Evolutionary conservation across 2,797 vertebrate genomes (phyloP), one percentile per base, ranked within the genome.

Genomic region (Micrastur ruficollis): DNA sequence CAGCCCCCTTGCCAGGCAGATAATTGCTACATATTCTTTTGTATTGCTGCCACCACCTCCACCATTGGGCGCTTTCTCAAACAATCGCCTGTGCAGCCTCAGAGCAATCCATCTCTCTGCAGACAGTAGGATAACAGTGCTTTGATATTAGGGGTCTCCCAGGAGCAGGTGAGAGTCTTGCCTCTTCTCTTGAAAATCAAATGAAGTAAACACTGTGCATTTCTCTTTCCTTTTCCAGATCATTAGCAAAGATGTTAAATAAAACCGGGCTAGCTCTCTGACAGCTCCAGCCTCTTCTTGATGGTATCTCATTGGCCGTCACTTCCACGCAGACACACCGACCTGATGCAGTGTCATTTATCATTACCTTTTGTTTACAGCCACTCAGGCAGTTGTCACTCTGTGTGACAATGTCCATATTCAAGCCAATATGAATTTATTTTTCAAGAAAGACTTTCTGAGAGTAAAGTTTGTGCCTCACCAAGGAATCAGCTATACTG

Each of bases 331-430:
- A 89, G 92, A 52, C 92, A 83, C 50, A 36, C 34, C 0, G 6
- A 70, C 75, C 66, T 65, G 89, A 89, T 83, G 81, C 49, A 25
- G 84, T 92, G 96, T 88, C 95, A 93, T 94, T 96, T 95, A 92
- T 96, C 96, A 93, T 92, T 96, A 97, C 92, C 89, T 95, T 97
- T 95, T 97, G 96, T 97, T 96, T 97, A 95, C 94, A 96, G 90
- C 75, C 65, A 34, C 90, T 91, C 93, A 95, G 90, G 89, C 92
- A 52, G 58, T 93, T 97, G 95, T 96, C 97, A 93, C 42, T 91
- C 88, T 58, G 20, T 68, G 89, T 89, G 84, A 95, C 95, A 92
- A 58, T 83, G 72, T 72, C 81, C 23, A 25, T 91, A 83, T 94
- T 93, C 75, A 79, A 95, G 94, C 90, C 93, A 94, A 49, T 96